Evolutionary conservation across 2,888 invertebrate species (phyloP).

Genomic region (Bedellia somnulentella): DNA sequence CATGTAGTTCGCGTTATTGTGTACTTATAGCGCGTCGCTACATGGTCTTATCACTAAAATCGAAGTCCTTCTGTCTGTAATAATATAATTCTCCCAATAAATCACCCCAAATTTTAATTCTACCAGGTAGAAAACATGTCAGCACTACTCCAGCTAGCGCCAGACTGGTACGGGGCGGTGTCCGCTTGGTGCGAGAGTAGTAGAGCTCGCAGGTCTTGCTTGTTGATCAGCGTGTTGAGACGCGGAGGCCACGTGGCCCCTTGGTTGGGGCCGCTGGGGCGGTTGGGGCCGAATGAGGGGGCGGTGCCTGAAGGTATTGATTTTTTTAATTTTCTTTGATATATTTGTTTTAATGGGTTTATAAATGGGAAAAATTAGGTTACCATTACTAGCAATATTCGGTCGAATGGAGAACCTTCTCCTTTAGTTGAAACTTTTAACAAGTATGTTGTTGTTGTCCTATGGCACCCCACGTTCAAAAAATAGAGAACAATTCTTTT

Average conservation of each 20-base stretch:
- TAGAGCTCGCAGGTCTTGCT: conserved; percentile 67
- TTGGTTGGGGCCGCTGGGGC: conserved; percentile 84
- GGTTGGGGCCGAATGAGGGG: conserved; percentile 62
- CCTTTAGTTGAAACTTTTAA: no score
- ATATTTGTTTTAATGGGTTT: no score
- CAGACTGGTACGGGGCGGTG: conserved; percentile 93
- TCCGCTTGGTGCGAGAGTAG: conserved; percentile 87
- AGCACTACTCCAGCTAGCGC: conserved; percentile 79
- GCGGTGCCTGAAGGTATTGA: conserved; percentile 20
- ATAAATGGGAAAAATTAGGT: no score
- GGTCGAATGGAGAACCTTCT: no score
- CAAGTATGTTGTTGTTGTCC: no score
- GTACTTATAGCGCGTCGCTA: no score
- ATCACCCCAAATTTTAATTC: background rate
- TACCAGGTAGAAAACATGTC: conserved; percentile 83
- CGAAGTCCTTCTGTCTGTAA: background rate
- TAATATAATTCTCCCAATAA: background rate
- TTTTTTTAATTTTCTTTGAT: background rate
- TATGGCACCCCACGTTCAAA: no score
- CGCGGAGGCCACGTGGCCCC: conserved; percentile 78
- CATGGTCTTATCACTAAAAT: no score
- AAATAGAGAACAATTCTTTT: no score
- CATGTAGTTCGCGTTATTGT: no score
- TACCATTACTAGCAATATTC: no score
- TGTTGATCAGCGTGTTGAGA: conserved; percentile 85